These are phyloP conservation scores for Drosophila flavopinicola DNA, from an alignment of 2,888 invertebrate species.

Conservation along the genomic window DNA sequence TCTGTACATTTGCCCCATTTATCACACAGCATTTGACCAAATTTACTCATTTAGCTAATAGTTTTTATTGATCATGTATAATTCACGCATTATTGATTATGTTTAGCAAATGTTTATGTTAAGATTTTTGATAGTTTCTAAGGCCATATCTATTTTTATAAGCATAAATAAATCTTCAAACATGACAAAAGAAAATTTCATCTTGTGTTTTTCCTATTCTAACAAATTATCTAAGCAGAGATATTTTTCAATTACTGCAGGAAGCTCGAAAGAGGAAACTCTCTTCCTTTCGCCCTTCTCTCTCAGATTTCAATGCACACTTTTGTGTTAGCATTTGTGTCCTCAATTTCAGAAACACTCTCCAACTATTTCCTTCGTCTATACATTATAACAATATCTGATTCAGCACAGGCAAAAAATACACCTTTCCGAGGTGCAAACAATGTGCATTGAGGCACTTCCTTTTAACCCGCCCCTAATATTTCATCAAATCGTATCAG, in stretches of 20 bases:
- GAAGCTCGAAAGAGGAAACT: not conserved
- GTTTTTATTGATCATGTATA: conserved; percentile 31
- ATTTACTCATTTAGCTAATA: conserved; percentile 52
- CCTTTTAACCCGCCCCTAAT: conserved; percentile 68
- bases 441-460: conserved; percentile 33
- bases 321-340: conserved; percentile 3
- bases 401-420: conserved; percentile 29
- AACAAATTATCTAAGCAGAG: not conserved
- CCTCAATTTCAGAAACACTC: conserved; percentile 25
- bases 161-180: conserved; percentile 32
- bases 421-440: conserved; percentile 59
- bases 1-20: conserved; percentile 60
- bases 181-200: conserved; percentile 26
- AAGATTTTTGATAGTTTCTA: conserved; percentile 47
- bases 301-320: conserved; percentile 37
- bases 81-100: conserved; percentile 36
- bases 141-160: conserved; percentile 27
- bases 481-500: conserved; percentile 59
- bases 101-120: conserved; percentile 56
- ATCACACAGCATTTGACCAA: conserved; percentile 71
- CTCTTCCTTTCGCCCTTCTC: conserved; percentile 5
- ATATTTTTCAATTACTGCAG: not conserved
- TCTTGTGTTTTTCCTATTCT: not conserved
- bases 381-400: conserved; percentile 32
- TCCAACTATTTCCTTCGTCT: conserved; percentile 1